Conservation (phyloP, 2,113 vertebrate species). For the Rhegmatorhina hoffmannsi region DNA sequence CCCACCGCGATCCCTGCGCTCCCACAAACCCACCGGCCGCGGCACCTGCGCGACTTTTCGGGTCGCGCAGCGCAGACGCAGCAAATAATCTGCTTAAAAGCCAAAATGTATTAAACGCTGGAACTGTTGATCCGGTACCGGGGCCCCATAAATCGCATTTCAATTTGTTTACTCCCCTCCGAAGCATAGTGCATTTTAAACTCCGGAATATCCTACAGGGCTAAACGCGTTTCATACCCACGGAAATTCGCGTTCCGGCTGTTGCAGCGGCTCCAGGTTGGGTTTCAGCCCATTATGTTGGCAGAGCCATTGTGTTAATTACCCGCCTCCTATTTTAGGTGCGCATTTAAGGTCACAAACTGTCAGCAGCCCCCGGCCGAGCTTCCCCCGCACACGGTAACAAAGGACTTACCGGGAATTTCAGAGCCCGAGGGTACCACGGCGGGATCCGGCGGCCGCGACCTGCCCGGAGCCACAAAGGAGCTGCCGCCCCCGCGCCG, state of each 20-base stretch:
- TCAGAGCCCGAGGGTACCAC: slow-evolving; percentile 33
- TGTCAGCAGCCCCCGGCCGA: neutral
- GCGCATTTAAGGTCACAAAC: slow-evolving; percentile 1
- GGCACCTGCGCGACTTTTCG: slow-evolving; percentile 56
- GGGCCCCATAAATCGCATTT: slow-evolving; percentile 16
- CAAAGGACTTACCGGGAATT: slow-evolving; percentile 74
- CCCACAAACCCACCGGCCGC: slow-evolving; percentile 4
- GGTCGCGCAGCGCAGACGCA: neutral
- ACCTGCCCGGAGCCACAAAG: slow-evolving; percentile 70
- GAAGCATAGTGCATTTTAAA: slow-evolving; percentile 54
- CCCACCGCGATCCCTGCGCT: slow-evolving; percentile 2
- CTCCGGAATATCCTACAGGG: slow-evolving; percentile 62
- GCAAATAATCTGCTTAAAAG: slow-evolving; percentile 53
- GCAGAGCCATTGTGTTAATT: slow-evolving; percentile 61
- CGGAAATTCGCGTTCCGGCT: slow-evolving; percentile 58
- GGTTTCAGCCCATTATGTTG: slow-evolving; percentile 47
- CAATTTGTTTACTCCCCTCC: slow-evolving; percentile 44
- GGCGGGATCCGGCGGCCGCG: slow-evolving; percentile 58
- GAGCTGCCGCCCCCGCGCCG: slow-evolving; percentile 35
- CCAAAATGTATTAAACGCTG: slow-evolving; percentile 43
- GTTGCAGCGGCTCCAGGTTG: slow-evolving; percentile 35
- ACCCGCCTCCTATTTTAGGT: neutral
- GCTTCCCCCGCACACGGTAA: slow-evolving; percentile 51
- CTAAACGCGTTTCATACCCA: slow-evolving; percentile 67
- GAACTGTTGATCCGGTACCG: neutral